Percentiles rank a stretch among this genome's conserved stretches.
These are phyloP conservation scores for Hetaerina americana DNA, from an alignment of 1,140 invertebrate genomes.

Conservation along the genomic window DNA sequence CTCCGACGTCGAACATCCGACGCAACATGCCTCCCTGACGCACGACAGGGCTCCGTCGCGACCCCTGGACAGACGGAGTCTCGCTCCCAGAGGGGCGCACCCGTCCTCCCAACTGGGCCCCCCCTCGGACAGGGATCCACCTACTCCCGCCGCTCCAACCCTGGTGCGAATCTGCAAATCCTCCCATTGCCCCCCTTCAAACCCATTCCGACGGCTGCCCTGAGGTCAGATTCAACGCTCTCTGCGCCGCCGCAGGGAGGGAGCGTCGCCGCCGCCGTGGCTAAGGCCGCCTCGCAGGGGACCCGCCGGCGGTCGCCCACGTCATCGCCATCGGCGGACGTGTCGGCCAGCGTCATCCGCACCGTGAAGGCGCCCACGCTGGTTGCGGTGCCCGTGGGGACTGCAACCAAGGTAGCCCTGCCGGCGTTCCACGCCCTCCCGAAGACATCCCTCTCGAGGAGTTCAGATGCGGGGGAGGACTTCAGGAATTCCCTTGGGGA, in stretches of 20 bases:
- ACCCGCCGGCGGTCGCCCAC: constrained; percentile 4
- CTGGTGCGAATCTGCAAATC: no score
- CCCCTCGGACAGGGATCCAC: constrained; percentile 7
- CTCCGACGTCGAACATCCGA: no score
- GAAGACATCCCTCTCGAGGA: not conserved
- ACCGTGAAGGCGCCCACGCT: not conserved
- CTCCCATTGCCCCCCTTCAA: constrained; percentile 67
- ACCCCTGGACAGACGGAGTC: not conserved
- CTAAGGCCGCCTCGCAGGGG: not conserved
- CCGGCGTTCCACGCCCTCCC: not conserved
- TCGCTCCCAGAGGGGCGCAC: constrained; percentile 20
- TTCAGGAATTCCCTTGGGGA: not conserved
- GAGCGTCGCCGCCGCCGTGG: not conserved
- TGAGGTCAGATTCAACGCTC: constrained; percentile 30
- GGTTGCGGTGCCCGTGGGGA: not conserved
- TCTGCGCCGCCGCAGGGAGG: constrained; percentile 9
- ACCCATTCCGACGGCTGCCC: constrained; percentile 50
- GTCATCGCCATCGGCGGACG: constrained; percentile 22
- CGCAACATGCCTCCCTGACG: no score
- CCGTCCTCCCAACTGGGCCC: not conserved
- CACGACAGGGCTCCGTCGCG: no score
- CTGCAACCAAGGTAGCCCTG: not conserved
- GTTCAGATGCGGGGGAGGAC: not conserved
- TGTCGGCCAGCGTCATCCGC: not conserved
- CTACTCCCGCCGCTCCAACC: no score